Evolutionary conservation across 37 sponge, comb jelly and placozoan genomes (phyloP).

Genomic region (Ephydatia muelleri): DNA sequence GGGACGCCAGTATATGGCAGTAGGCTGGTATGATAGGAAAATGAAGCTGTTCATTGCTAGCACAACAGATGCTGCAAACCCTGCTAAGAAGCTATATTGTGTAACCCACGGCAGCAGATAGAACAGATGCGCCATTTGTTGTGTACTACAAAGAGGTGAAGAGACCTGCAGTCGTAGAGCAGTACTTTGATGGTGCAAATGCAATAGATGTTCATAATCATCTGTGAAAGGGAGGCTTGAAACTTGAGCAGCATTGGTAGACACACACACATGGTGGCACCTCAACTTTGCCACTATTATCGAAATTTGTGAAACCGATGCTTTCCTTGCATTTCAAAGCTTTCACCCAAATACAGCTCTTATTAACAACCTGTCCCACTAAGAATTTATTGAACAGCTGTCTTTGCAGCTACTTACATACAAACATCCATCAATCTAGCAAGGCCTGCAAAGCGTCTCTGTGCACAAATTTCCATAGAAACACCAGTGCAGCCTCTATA

Average conservation of each 20-base stretch:
- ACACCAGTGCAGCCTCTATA: neutral
- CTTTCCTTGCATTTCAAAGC: neutral
- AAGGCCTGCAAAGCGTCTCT: neutral
- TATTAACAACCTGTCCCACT: neutral
- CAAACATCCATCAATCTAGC: constrained; percentile 1
- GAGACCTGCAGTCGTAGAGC: neutral
- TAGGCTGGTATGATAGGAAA: neutral
- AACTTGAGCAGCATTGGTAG: neutral
- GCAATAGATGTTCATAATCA: neutral
- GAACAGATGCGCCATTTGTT: neutral
- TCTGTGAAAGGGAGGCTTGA: neutral
- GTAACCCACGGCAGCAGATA: neutral
- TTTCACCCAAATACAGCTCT: neutral
- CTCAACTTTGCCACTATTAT: neutral
- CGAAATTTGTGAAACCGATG: neutral
- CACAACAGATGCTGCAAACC: neutral
- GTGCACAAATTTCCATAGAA: neutral
- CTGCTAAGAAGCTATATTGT: neutral
- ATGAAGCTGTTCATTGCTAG: neutral
- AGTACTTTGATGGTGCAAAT: neutral
- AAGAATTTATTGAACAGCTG: neutral
- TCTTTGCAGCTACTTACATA: neutral
- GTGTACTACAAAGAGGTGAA: neutral
- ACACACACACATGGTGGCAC: neutral
- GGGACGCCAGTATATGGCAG: neutral